Evolutionary conservation across 2,113 vertebrate species (phyloP).

Genomic region (Proterorhinus semilunaris): DNA sequence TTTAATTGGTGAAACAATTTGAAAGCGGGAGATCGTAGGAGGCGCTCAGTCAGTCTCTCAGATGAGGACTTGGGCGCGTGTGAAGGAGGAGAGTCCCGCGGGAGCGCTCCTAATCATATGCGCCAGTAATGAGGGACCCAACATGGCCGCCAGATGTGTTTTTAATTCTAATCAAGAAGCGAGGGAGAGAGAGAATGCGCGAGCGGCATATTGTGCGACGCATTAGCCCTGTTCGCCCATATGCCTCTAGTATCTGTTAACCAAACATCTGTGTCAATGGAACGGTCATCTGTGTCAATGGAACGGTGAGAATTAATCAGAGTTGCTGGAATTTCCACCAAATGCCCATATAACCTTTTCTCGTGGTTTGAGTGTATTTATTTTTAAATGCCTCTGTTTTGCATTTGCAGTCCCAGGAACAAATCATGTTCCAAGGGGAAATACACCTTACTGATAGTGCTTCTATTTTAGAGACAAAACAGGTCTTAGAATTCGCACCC

Average conservation of each 20-base stretch:
- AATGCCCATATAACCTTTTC: no score
- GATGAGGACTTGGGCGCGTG: slow-evolving; percentile 74
- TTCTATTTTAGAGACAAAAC: no score
- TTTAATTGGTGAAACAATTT: slow-evolving; percentile 80
- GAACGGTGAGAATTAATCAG: no score
- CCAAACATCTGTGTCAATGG: not conserved
- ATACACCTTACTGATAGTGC: no score
- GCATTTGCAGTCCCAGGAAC: no score
- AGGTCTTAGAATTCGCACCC: no score
- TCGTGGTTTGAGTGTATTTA: no score
- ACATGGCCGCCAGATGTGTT: slow-evolving; percentile 75
- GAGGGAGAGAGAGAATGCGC: slow-evolving; percentile 30
- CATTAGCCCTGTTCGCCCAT: slow-evolving; percentile 72
- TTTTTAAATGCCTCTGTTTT: no score
- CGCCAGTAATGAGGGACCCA: slow-evolving; percentile 80
- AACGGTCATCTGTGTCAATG: not conserved
- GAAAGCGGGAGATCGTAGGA: slow-evolving; percentile 39
- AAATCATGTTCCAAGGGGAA: no score
- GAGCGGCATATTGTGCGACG: slow-evolving; percentile 77
- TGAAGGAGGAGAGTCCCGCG: slow-evolving; percentile 71
- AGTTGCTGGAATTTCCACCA: no score
- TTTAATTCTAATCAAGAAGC: slow-evolving; percentile 79
- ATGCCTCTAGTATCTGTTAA: not conserved
- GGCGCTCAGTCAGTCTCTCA: slow-evolving; percentile 72
- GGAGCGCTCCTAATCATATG: slow-evolving; percentile 75